Evolutionary conservation across 2,888 invertebrate genomes (phyloP), one percentile per base, ranked within the genome.

Genomic region (Pycnomerus fuliginosus): DNA sequence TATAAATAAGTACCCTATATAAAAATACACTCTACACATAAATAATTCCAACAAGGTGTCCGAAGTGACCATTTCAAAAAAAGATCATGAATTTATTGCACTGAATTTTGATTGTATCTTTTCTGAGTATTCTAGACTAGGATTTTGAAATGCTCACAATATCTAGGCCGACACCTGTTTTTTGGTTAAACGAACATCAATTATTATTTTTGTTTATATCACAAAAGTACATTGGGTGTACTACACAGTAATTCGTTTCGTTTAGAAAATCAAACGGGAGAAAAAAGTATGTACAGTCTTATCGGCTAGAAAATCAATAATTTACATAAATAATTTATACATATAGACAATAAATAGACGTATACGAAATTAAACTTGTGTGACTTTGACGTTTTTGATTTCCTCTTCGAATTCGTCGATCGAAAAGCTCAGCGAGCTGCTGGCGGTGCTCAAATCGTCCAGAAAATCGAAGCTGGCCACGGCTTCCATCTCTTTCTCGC

Each of bases 391-490:
- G 23, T 35, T 34, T 30, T 33, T 44, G n/a, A 17, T 36, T 40
- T 47, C 52, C 12, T 55, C 58, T 10, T 55, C 52, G 11, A 48
- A 50, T 10, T 65, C 66, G 27, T 67, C 65, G 4, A 67, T 43
- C n/a, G 64, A 65, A 46, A 64, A 65, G 44, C 54, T 62, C 28
- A 60, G 23, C 10, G 63, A 64, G 40, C 65, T 62, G 45, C 64
- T 65, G 3, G 62, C 56, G 2, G 64, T 61, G 44, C 67, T 65
- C 60, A 85, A 72, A 62, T 84, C 83, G 71, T 87, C 84, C 60
- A 88, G 79, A 76, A 88, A 88, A 75, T 87, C 87, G 75, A 88
- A 88, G 60, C 81, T 82, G 50, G 87, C 84, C 57, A 88, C 84
- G 50, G 87, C 87, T 66, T 85, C 87, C 50, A 79, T 78, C 67